Conservation (phyloP, 2,113 vertebrate species). For the Oreochromis aureus region DNA sequence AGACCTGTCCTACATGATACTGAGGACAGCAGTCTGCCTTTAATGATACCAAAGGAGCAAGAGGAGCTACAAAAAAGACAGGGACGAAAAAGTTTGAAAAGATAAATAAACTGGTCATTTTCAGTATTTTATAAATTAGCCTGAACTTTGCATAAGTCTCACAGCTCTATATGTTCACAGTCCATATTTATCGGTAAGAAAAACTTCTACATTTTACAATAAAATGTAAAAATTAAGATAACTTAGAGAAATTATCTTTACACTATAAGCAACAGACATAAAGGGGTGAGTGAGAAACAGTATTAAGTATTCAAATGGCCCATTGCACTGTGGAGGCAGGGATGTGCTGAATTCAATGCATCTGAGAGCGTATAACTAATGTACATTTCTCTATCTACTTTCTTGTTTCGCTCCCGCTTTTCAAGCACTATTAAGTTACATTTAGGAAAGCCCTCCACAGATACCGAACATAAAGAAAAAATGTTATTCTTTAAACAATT, state of each 20-base stretch:
- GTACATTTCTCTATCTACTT: neutral
- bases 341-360: neutral
- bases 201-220: neutral
- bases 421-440: neutral
- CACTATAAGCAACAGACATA: neutral
- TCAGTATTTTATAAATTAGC: neutral
- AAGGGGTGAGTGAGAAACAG: neutral
- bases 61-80: neutral
- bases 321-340: neutral
- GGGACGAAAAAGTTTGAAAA: neutral
- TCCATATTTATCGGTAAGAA: slow-evolving; percentile 10
- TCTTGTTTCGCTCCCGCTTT: neutral
- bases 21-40: slow-evolving; percentile 12
- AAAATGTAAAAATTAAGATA: neutral
- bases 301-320: neutral
- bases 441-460: neutral
- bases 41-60: neutral
- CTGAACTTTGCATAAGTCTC: neutral
- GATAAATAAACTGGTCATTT: neutral
- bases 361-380: neutral
- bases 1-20: slow-evolving; percentile 21
- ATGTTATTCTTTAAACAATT: neutral
- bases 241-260: neutral
- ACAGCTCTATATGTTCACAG: slow-evolving; percentile 1
- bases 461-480: neutral